Percentiles rank a stretch among this genome's conserved stretches.
These are phyloP conservation scores for Daboia siamensis DNA, from an alignment of 2,113 vertebrate genomes.

Conservation along the genomic window DNA sequence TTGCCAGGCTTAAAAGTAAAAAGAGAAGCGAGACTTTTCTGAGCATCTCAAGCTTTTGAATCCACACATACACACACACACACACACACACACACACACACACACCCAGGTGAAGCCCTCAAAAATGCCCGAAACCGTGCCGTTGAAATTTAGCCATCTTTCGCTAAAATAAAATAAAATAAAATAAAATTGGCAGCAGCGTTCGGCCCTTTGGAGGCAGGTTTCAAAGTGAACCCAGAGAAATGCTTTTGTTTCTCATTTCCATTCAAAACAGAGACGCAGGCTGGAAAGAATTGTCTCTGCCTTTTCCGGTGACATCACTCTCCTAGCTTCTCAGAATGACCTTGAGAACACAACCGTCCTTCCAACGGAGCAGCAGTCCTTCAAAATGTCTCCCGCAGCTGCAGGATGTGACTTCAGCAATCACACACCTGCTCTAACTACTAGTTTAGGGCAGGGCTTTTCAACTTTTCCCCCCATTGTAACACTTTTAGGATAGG, in stretches of 20 bases:
- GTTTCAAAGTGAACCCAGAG: not conserved
- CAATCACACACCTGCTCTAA: not conserved
- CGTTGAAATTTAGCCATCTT: too few relatives aligned
- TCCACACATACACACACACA: too few relatives aligned
- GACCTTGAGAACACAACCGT: not conserved
- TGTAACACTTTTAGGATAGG: too few relatives aligned
- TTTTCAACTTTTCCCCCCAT: too few relatives aligned
- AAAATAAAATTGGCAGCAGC: not conserved
- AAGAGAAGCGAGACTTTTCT: too few relatives aligned
- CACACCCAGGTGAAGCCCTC: too few relatives aligned
- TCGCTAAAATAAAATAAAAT: too few relatives aligned
- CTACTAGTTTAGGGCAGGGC: not conserved
- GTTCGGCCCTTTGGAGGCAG: not conserved
- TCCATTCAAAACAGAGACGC: not conserved
- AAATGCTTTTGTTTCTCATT: not conserved
- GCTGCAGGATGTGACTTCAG: not conserved
- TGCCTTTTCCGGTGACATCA: not conserved
- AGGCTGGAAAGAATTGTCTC: not conserved
- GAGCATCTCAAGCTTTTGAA: too few relatives aligned
- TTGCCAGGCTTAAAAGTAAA: too few relatives aligned
- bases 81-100: too few relatives aligned
- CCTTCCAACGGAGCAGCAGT: not conserved
- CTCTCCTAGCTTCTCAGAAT: not conserved
- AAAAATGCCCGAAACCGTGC: too few relatives aligned
- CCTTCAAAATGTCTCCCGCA: not conserved